Evolutionary conservation across 2,113 vertebrate genomes (phyloP), one percentile per base, ranked within the genome.

Genomic region (Lepus timidus): DNA sequence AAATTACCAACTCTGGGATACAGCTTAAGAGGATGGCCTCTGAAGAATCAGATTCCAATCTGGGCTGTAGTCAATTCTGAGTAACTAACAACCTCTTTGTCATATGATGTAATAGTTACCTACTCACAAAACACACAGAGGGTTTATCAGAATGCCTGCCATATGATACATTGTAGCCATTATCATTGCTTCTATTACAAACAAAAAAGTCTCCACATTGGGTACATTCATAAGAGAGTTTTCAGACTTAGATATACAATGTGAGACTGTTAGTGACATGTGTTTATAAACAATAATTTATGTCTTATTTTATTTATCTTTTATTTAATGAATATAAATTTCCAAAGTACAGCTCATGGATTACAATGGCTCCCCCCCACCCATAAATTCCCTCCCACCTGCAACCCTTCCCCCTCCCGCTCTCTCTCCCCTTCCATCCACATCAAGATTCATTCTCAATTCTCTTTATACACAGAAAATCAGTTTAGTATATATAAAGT

Each of bases 211-310:
- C 58, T 87, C 94, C 20, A 62, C 73, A 23, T 82, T 88, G 76
- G 27, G 16, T 64, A 29, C 55, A 33, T 68, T 96, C 82, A 17
- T 62, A 85, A 94, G 80, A 51, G 31, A 52, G 20, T 71, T 93
- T 94, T 89, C 55, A 82, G 17, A 90, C 96, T 82, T 94, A 76
- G 80, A 73, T 85, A 78, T 81, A 75, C 61, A 95, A 92, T 95
- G 0, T 52, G 39, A 78, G 39, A 62, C 22, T 9, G 8, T 95
- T 95, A 94, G 82, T 95, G 88, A 96, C 90, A 94, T 81, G 87
- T 68, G 2, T 91, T 52, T 81, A 93, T 76, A 92, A 94, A 58
- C 94, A 76, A 93, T 87, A 91, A 84, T 93, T 19, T 17, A 93
- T 68, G 62, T 94, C 39, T 87, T 96, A 25, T 94, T 91, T 33